Base-by-base conservation (phyloP, 2,113 vertebrate genomes). In the Percina caprodes region DNA sequence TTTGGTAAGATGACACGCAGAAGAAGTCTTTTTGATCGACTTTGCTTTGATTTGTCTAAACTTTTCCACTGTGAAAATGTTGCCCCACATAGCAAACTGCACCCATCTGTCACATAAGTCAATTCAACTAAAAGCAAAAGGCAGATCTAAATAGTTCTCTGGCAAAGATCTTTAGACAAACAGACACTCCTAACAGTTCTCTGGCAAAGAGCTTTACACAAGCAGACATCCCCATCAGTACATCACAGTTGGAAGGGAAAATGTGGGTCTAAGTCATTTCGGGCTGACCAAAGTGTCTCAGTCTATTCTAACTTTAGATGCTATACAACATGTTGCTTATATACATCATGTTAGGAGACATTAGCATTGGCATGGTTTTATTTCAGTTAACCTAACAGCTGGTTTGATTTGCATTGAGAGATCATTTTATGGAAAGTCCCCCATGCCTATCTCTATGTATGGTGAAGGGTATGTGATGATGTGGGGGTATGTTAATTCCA, bases 71-170 rank as follows among this genome's bases (percentile, higher is more conserved):
- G 55, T 58, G 21, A 19, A 77, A 73, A 9, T 42, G 0, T 65
- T 81, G 77, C 75, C 48, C 46, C 55, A 46, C 73, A 80, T 33
- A 21, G 82, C 69, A 91, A 79, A 81, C 82, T 78, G 82, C 73
- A 69, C 69, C 83, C 77, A 90, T 90, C 23, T 89, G 80, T 85
- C 86, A 85, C 74, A 65, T 68, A 76, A 77, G 51, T 78, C 59
- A 85, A 71, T 77, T 74, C 79, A 83, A 88, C 72, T 67, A 66
- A 85, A 86, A 74, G 61, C 70, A 86, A 86, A 86, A 80, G 72
- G 56, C 70, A 67, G 0, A 58, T 89, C 69, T 83, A 70, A 88
- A 85, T 58, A 78, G 74, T 62, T 83, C 52, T 71, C 49, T 77
- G 79, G 60, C 71, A 81, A 79, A 80, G 52, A 88, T 79, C 55